Conservation (phyloP, 1,140 invertebrate species). For the Leptonema lineaticorne region DNA sequence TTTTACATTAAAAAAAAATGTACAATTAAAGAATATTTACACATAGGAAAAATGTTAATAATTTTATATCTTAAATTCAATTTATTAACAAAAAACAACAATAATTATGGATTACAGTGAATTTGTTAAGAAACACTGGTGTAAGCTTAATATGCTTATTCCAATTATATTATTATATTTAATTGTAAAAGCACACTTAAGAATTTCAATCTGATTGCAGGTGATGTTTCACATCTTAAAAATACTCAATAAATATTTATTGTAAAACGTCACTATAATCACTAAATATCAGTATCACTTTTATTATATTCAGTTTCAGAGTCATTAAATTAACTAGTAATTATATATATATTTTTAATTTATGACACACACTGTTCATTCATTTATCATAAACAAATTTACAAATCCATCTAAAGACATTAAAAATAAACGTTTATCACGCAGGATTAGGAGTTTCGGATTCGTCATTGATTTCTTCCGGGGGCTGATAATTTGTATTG, state of each 20-base stretch:
- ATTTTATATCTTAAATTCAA: too few species aligned
- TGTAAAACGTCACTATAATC: background rate
- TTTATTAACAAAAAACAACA: too few species aligned
- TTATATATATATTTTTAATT: background rate
- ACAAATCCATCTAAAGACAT: background rate
- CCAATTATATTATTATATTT: too few species aligned
- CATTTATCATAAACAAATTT: background rate
- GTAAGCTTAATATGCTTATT: too few species aligned
- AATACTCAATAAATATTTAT: background rate
- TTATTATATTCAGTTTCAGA: background rate
- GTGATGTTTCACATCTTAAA: background rate
- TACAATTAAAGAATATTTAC: too few species aligned
- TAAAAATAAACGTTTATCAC: constrained; percentile 35
- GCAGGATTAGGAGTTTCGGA: constrained; percentile 36
- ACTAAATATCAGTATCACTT: background rate
- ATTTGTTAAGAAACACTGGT: too few species aligned
- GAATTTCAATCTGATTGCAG: background rate
- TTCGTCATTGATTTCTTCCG: constrained; percentile 36
- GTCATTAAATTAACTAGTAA: background rate
- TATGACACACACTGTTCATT: constrained; percentile 5
- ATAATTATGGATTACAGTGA: too few species aligned
- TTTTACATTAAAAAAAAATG: too few species aligned
- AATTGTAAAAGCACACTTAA: background rate
- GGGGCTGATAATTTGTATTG: constrained; percentile 8
- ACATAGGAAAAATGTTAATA: too few species aligned